Base-by-base conservation (phyloP, 2,797 vertebrate species). In the Tympanoctomys barrerae region DNA sequence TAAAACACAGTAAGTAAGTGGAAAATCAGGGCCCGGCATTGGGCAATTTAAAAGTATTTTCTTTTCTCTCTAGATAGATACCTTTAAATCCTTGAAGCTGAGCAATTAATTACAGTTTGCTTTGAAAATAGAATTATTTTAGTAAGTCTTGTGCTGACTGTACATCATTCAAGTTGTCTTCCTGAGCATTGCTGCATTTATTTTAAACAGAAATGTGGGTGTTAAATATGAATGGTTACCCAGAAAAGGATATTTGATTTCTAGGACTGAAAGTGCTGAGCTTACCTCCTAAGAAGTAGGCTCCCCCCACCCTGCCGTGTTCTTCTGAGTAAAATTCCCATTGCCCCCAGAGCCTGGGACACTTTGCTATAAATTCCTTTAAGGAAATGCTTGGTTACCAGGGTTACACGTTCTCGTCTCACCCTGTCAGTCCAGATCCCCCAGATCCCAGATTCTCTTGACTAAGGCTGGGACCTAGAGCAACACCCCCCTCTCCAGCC, bases 381-480 rank as follows among this genome's bases (percentile, higher is more conserved):
- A 97, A 96, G 96, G 96, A 96, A 98, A 98, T 96, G 96, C 98
- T 97, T 59, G 90, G 98, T 98, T 98, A 97, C 98, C 97, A 97
- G 96, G 98, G 98, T 96, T 98, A 98, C 98, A 97, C 91, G 92
- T 98, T 97, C 95, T 96, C 96, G 87, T 97, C 96, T 97, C 95
- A 97, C 93, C 81, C 81, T 93, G 97, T 93, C 96, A 97, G 97
- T 96, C 95, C 97, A 9, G 59, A 61, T 61, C 62, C 86, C 88
- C 90, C 61, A 91, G 95, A 97, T 91, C 77, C 12, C 70, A 96
- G 93, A 92, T 96, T 87, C 95, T 73, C 96, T 97, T 87, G 94
- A 42, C 94, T 91, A 75, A 33, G 52, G 26, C 62, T 84, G 95
- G 91, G 91, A 96, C 94, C 91, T 46, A 89, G 89, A 85, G 39